Base-by-base conservation (phyloP, 2,113 vertebrate species). In the Henicopernis longicauda region DNA sequence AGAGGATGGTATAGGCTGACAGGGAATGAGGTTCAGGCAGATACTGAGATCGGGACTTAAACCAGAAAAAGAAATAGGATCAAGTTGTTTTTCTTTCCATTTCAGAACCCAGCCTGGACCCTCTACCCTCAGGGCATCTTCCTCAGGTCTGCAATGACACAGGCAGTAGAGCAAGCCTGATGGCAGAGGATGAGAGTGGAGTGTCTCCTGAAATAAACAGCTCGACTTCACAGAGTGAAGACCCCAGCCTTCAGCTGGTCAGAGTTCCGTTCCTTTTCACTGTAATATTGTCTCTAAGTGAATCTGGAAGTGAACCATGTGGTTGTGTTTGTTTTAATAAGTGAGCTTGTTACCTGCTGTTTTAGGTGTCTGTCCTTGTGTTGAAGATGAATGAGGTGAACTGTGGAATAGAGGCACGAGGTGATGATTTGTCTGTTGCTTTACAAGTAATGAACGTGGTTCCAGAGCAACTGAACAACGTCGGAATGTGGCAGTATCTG, bases 321-420 rank as follows among this genome's bases (percentile, higher is more conserved):
- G 10, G 50, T 50, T 42, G 8, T 34, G 67, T 42, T 74, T 29
- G 54, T 23, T 91, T 22, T 80, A 34, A 7, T 52, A 22, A 42
- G 1, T 31, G 72, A 72, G 36, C 34, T 90, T 61, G 21, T 55
- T 27, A 3, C 38, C 79, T 95, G 29, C 80, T 89, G 70, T 95
- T 96, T 9, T 97, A 99, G 99, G 98, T 99, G 15, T 99, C 99
- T 9, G 98, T 99, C 91, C 90, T 99, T 19, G 84, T 99, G 77
- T 74, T 99, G 96, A 97, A 98, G 91, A 97, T 99, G 96, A 98
- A 77, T 6, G 98, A 98, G 65, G 96, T 99, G 23, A 98, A 98
- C 66, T 98, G 98, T 52, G 98, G 98, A 34, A 14, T 99, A 65
- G 99, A 99, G 74, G 96, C 98, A 16, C 98, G 92, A 62, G 99